phyloP scores from a whole-genome alignment of 64 coral and sea anemone species.

The Orbicella faveolata region DNA sequence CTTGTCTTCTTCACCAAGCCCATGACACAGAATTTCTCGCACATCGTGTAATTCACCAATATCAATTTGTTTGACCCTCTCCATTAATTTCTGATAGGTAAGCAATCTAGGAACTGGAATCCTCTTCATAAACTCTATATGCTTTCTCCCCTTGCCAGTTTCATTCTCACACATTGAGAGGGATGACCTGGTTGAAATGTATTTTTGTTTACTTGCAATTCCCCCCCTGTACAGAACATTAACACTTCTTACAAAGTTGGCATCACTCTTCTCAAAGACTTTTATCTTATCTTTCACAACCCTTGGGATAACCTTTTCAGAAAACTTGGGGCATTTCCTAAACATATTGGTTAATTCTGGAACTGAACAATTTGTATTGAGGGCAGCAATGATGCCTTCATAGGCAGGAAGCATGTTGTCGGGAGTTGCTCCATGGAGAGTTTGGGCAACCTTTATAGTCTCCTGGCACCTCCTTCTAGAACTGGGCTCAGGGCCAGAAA shows the following conservation, averaged over 20 bases:
- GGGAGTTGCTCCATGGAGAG: not conserved
- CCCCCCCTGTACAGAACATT: not conserved
- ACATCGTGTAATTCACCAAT: not conserved
- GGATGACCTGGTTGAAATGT: not conserved
- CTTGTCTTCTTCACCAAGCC: not conserved
- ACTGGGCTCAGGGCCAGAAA: too few relatives aligned
- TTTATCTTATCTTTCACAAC: constrained; percentile 3
- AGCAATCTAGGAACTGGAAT: not conserved
- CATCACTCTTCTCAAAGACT: not conserved
- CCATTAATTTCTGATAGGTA: not conserved
- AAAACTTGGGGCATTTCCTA: not conserved
- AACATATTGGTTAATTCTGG: not conserved
- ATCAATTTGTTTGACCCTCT: not conserved
- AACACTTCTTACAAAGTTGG: constrained; percentile 19
- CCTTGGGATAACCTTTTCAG: constrained; percentile 16
- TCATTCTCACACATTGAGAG: not conserved
- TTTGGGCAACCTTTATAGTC: not conserved
- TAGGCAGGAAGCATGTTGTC: constrained; percentile 1
- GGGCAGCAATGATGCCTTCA: constrained; percentile 1
- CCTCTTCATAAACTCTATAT: not conserved
- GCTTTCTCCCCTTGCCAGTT: not conserved
- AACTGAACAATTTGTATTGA: not conserved
- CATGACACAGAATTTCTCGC: not conserved
- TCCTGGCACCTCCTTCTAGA: not conserved
- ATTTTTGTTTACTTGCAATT: not conserved